A percentile compares a stretch with the other conserved stretches of the same genome.
Conservation (phyloP, 35 echinoderm and acorn worm genomes). For the Amphiura filiformis region DNA sequence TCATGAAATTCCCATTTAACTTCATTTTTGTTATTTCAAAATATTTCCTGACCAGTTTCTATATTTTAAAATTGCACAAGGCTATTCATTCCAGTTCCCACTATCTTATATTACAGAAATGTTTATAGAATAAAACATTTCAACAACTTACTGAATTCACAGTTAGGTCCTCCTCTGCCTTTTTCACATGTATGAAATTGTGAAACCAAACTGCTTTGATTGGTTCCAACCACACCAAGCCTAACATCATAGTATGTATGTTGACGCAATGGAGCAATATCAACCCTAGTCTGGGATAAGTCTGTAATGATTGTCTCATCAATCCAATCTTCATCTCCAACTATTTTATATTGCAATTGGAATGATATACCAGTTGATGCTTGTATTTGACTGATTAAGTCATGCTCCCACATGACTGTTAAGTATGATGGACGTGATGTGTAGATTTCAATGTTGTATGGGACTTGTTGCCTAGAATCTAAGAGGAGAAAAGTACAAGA, state of each 20-base stretch:
- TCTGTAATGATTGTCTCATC: conserved; percentile 27
- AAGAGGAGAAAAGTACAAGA: neutral
- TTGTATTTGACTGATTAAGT: neutral
- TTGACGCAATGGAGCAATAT: conserved; percentile 55
- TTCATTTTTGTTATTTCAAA: no score
- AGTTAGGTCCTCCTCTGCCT: conserved; percentile 73
- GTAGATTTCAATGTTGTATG: conserved; percentile 75
- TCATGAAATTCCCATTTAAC: no score
- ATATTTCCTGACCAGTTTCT: no score
- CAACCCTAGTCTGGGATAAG: conserved; percentile 1
- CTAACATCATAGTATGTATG: conserved; percentile 80
- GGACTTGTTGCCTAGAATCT: conserved; percentile 63
- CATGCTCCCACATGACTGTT: conserved; percentile 53
- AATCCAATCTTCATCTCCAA: conserved; percentile 57
- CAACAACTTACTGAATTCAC: conserved; percentile 77
- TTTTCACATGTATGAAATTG: conserved; percentile 80
- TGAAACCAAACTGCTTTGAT: conserved; percentile 42
- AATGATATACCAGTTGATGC: no score
- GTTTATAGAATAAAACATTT: neutral
- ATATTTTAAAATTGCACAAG: no score
- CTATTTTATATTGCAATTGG: conserved; percentile 51
- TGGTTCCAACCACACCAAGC: conserved; percentile 16
- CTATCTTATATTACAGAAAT: no score
- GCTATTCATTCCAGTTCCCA: no score
- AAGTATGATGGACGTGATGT: conserved; percentile 56